Conservation (phyloP, 2,113 vertebrate species). For the Caracal caracal region DNA sequence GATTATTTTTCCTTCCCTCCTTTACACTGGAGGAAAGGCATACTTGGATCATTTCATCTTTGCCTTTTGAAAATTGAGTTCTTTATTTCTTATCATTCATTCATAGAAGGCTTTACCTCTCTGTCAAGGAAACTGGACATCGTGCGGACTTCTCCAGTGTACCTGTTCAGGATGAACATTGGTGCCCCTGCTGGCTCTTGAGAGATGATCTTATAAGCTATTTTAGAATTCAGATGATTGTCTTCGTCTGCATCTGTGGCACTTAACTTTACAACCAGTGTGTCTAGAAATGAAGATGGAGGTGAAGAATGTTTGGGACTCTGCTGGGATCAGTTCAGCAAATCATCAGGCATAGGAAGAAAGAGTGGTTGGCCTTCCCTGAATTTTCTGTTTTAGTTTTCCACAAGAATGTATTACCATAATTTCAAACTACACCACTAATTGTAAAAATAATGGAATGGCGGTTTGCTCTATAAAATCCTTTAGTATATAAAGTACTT, state of each 20-base stretch:
- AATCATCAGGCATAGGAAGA: neutral
- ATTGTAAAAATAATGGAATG: neutral
- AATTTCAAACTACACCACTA: neutral
- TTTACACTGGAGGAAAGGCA: neutral
- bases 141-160: slow-evolving; percentile 89
- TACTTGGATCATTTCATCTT: neutral
- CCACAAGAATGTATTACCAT: neutral
- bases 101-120: slow-evolving; percentile 89
- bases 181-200: slow-evolving; percentile 81
- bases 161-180: slow-evolving; percentile 90
- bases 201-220: slow-evolving; percentile 90
- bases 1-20: neutral
- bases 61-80: neutral
- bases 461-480: neutral
- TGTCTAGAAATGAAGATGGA: slow-evolving; percentile 84
- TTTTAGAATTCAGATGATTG: slow-evolving; percentile 84
- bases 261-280: slow-evolving; percentile 89
- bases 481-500: neutral
- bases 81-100: slow-evolving; percentile 19
- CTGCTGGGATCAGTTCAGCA: neutral
- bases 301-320: neutral
- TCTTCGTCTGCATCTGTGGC: slow-evolving; percentile 92
- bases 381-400: neutral
- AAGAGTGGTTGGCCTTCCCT: neutral
- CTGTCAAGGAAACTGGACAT: slow-evolving; percentile 89